Conservation (phyloP, 2,113 vertebrate species). For the Formicarius rufipectus region DNA sequence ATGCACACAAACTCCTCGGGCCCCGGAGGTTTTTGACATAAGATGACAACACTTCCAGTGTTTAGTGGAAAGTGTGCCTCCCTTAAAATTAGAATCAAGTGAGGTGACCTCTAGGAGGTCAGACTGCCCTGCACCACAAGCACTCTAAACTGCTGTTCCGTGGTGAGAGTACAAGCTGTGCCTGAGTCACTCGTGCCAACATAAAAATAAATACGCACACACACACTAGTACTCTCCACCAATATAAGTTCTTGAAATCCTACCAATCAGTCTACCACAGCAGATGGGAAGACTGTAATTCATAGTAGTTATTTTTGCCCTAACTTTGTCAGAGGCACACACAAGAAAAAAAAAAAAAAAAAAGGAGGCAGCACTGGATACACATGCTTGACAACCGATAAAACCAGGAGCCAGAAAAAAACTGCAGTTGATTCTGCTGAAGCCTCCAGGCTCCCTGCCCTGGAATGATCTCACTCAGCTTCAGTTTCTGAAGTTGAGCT, state of each 20-base stretch:
- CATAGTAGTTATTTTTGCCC: slow-evolving; percentile 36
- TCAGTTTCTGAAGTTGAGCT: background rate
- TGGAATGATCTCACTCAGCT: background rate
- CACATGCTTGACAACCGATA: slow-evolving; percentile 3
- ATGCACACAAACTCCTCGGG: background rate
- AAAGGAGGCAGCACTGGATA: background rate
- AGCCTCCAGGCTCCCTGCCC: slow-evolving; percentile 14
- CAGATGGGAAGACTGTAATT: slow-evolving; percentile 44
- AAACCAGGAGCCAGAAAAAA: slow-evolving; percentile 39
- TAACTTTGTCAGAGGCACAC: slow-evolving; percentile 25
- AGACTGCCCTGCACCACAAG: background rate
- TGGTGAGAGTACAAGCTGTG: background rate
- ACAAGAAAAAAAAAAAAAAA: background rate
- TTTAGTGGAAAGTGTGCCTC: background rate
- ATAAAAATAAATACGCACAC: slow-evolving; percentile 12
- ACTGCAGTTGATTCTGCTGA: background rate
- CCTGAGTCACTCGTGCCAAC: slow-evolving; percentile 1
- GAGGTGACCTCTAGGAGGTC: background rate
- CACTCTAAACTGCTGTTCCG: background rate
- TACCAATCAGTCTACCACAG: slow-evolving; percentile 43
- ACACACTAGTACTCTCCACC: background rate
- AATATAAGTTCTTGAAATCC: slow-evolving; percentile 6
- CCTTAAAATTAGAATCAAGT: background rate
- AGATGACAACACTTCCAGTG: background rate
- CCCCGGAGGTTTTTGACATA: background rate